These are phyloP conservation scores for Collichthys lucidus DNA, from an alignment of 2,113 vertebrate species.

Conservation along the genomic window DNA sequence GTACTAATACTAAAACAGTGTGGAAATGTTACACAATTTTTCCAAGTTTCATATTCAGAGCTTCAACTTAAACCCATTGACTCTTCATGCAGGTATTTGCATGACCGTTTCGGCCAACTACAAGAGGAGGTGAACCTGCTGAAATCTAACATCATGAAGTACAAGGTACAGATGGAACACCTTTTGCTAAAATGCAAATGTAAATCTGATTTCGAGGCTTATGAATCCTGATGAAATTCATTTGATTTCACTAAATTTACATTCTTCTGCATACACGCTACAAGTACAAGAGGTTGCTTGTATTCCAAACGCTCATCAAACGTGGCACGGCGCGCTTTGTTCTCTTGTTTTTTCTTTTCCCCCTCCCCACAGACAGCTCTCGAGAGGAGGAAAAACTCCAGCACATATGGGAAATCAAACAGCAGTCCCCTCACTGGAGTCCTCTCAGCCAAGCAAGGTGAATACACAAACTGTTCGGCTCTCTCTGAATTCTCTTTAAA, in stretches of 20 bases:
- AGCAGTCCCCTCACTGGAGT: conserved; percentile 93
- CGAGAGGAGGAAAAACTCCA: conserved; percentile 92
- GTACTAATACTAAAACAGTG: no score
- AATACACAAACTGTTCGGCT: conserved; percentile 31
- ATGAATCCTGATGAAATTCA: not conserved
- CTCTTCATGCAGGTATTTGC: conserved; percentile 86
- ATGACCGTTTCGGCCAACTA: conserved; percentile 94
- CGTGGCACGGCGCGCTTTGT: not conserved
- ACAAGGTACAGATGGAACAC: conserved; percentile 83
- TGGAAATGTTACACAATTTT: no score
- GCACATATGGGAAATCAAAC: conserved; percentile 85
- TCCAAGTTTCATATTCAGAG: no score
- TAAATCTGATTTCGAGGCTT: not conserved
- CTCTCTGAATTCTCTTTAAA: conserved; percentile 8
- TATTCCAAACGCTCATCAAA: not conserved
- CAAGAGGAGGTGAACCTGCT: conserved; percentile 95
- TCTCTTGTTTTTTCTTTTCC: not conserved
- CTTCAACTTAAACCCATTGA: no score
- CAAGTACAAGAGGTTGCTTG: conserved; percentile 4
- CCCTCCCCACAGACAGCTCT: conserved; percentile 87
- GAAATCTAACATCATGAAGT: conserved; percentile 95
- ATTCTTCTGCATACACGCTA: not conserved
- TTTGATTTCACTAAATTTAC: not conserved
- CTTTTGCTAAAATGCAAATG: not conserved
- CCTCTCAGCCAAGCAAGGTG: conserved; percentile 97